Base-by-base conservation (phyloP, 2,888 invertebrate species). In the Argyresthia albistria region DNA sequence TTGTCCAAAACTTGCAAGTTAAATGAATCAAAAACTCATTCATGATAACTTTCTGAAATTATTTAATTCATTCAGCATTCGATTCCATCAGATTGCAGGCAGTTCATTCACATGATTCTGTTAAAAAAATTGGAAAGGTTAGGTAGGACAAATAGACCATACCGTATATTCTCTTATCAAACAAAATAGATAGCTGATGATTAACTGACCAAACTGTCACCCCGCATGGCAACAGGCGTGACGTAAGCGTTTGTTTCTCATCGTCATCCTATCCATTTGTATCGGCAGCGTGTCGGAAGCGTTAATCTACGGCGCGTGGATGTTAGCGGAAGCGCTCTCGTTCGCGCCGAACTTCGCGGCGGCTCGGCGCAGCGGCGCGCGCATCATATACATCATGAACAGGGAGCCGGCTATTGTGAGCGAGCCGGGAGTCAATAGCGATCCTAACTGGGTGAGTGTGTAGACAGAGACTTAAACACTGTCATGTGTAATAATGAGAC, bases 221-320 rank as follows among this genome's bases (percentile, higher is more conserved):
- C 11, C n/a, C n/a, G 10, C 35, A 10, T 35, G 39, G 14, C 3
- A 25, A 25, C 2, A 25, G 25, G 25, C 25, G 25, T 25, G 25
- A 25, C 25, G 8, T 35, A 51, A 4, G 25, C 6, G 25, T 25
- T 25, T 25, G 25, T 25, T 25, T 25, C 25, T 4, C 25, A 25
- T 11, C 2, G 2, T 36, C 0, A 12, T 35, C 8, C 36, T 39
- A 43, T 49, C 53, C 54, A n/a, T n/a, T n/a, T n/a, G n/a, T n/a
- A n/a, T n/a, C n/a, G n/a, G 6, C 68, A 93, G 92, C 55, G 93
- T 94, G 0, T 92, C 93, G 0, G 94, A 94, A 64, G 92, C 93
- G 0, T 76, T 94, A 39, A 92, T 94, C 62, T 93, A 93, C 66
- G 94, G 94, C 43, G 92, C 93, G 1, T 93, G 93, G 92, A 93